These are phyloP conservation scores for Threskiornis aethiopicus DNA, from an alignment of 2,797 vertebrate genomes.

Conservation along the genomic window DNA sequence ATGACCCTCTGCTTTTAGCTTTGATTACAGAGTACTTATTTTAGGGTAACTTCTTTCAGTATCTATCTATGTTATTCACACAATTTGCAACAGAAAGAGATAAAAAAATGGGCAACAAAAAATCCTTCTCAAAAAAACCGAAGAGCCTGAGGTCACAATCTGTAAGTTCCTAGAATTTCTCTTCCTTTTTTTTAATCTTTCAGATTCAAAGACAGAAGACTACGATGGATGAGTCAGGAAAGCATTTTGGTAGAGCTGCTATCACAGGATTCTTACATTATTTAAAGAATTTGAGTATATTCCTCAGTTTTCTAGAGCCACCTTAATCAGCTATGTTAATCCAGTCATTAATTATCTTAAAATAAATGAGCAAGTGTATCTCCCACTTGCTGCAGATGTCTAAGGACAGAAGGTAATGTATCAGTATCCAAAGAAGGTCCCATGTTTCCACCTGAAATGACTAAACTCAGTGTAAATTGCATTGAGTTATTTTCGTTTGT, in stretches of 20 bases:
- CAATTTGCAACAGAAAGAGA: background rate
- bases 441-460: background rate
- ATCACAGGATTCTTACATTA: background rate
- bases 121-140: background rate
- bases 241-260: background rate
- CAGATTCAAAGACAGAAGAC: background rate
- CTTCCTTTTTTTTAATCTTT: background rate
- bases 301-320: background rate
- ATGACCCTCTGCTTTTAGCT: background rate
- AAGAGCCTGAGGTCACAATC: background rate
- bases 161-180: background rate
- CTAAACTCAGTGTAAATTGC: background rate
- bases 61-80: background rate
- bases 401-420: background rate
- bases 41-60: background rate
- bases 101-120: background rate
- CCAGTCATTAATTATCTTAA: no score
- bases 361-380: no score
- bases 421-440: background rate
- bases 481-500: background rate
- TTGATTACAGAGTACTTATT: background rate
- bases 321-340: no score
- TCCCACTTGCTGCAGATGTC: background rate
- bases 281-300: background rate
- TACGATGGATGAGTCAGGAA: background rate